A percentile compares a stretch with the other conserved stretches of the same genome.
These are phyloP conservation scores for Hypothenemus hampei DNA, from an alignment of 1,140 invertebrate species.

Conservation along the genomic window DNA sequence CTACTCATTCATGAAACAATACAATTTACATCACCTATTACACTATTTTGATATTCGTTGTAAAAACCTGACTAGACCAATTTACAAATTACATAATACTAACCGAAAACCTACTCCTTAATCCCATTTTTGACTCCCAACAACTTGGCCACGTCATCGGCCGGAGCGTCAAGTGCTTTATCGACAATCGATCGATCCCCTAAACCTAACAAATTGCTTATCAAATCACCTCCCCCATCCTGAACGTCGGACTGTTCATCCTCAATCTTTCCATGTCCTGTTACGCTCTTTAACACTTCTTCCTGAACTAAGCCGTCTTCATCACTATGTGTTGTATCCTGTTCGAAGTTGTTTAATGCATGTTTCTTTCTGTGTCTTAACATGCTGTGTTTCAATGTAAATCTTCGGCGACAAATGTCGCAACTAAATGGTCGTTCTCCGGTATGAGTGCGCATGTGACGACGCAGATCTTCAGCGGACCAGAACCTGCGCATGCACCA, in stretches of 20 bases:
- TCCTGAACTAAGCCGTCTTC: slow-evolving; percentile 23
- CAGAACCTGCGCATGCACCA: slow-evolving; percentile 90
- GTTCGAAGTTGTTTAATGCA: slow-evolving; percentile 45
- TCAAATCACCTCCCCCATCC: slow-evolving; percentile 63
- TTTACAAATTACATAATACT: slow-evolving; percentile 26
- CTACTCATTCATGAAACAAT: slow-evolving; percentile 33
- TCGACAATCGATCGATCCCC: slow-evolving; percentile 82
- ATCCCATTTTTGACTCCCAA: slow-evolving; percentile 67
- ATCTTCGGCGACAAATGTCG: slow-evolving; percentile 73
- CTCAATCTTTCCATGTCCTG: slow-evolving; percentile 37
- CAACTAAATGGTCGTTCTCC: slow-evolving; percentile 77
- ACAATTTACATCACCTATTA: slow-evolving; percentile 1
- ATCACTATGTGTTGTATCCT: no score
- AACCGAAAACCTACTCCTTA: slow-evolving; percentile 30
- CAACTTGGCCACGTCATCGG: slow-evolving; percentile 82
- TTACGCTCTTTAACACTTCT: no score
- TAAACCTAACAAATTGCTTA: slow-evolving; percentile 85
- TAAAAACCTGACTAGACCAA: slow-evolving; percentile 38
- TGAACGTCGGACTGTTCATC: slow-evolving; percentile 51
- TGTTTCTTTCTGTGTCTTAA: slow-evolving; percentile 86
- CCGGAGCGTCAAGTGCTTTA: slow-evolving; percentile 71
- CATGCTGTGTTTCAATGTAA: slow-evolving; percentile 93
- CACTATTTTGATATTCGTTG: slow-evolving; percentile 33
- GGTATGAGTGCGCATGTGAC: slow-evolving; percentile 87
- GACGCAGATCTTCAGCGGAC: slow-evolving; percentile 86